A percentile compares a stretch with the other conserved stretches of the same genome.
Conservation (phyloP, 2,888 invertebrate species). For the Hypomecis punctinalis region DNA sequence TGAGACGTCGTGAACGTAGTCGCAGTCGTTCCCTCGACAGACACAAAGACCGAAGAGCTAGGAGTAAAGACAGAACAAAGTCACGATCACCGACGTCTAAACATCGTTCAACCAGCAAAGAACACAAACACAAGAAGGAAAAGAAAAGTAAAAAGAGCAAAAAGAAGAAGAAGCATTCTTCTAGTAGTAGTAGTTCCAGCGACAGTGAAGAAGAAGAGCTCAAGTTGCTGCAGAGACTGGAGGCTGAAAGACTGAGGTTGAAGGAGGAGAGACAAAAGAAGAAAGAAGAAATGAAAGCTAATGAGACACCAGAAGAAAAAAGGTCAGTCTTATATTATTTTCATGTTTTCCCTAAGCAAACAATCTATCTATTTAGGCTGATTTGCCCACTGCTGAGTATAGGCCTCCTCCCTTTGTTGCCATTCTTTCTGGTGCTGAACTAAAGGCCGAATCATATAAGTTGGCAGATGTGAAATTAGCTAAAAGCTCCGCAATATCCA, state of each 20-base stretch:
- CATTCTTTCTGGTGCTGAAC: no score
- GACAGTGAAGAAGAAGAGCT: conserved; percentile 84
- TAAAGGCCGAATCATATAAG: no score
- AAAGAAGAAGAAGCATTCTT: conserved; percentile 61
- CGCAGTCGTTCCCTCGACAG: conserved; percentile 57
- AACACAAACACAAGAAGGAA: conserved; percentile 48
- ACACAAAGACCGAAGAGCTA: conserved; percentile 48
- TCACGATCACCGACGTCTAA: conserved; percentile 45
- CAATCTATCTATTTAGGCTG: no score
- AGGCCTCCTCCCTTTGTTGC: no score
- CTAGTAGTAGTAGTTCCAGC: conserved; percentile 66
- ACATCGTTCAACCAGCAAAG: conserved; percentile 58
- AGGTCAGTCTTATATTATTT: conserved; percentile 58
- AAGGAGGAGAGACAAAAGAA: conserved; percentile 87
- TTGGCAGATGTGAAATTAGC: no score
- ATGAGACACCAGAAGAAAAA: conserved; percentile 98
- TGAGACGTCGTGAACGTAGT: conserved; percentile 53
- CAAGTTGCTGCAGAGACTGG: conserved; percentile 89
- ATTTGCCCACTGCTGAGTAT: no score
- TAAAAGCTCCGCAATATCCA: no score
- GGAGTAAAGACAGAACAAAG: conserved; percentile 46
- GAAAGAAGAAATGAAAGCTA: conserved; percentile 92
- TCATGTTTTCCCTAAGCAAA: no score
- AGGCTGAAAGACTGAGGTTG: conserved; percentile 88
- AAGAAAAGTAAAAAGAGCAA: conserved; percentile 67